Conservation (phyloP, 2,888 invertebrate genomes). For the Sceliomorpha sp. region DNA sequence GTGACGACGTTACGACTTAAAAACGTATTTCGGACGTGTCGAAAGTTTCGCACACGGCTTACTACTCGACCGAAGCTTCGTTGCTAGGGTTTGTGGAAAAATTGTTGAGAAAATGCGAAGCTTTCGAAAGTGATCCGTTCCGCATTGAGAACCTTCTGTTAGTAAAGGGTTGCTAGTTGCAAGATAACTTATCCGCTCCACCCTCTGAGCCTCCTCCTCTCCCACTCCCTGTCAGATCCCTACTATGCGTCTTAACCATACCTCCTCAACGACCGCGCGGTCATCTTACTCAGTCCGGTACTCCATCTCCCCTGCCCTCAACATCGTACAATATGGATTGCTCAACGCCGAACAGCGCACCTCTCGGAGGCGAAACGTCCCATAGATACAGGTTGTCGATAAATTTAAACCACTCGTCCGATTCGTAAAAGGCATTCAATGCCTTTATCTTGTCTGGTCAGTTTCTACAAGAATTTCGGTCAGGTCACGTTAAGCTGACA, state of each 20-base stretch:
- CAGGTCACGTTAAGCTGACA: constrained; percentile 45
- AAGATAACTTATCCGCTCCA: constrained; percentile 77
- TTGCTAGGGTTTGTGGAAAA: no score
- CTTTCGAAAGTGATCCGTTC: constrained; percentile 18
- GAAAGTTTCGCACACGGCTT: no score
- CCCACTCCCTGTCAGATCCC: constrained; percentile 50
- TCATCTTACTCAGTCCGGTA: constrained; percentile 68
- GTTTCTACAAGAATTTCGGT: constrained; percentile 35
- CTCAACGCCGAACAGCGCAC: constrained; percentile 52
- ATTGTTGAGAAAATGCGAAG: no score
- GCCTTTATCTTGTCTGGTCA: constrained; percentile 60
- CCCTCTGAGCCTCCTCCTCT: constrained; percentile 52
- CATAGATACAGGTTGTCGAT: constrained; percentile 77
- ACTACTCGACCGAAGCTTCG: no score
- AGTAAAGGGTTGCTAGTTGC: constrained; percentile 76
- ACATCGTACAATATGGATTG: constrained; percentile 67
- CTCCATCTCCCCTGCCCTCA: constrained; percentile 38
- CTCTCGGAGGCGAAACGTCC: constrained; percentile 66
- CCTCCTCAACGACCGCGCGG: constrained; percentile 64
- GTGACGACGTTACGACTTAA: no score
- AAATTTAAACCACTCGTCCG: constrained; percentile 72
- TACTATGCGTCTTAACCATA: constrained; percentile 58
- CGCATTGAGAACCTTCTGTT: constrained; percentile 74
- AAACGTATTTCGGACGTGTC: no score
- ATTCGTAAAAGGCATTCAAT: constrained; percentile 62